Evolutionary conservation across 1,140 invertebrate genomes (phyloP), one percentile per base, ranked within the genome.

Genomic region (Teleogryllus occipitalis): DNA sequence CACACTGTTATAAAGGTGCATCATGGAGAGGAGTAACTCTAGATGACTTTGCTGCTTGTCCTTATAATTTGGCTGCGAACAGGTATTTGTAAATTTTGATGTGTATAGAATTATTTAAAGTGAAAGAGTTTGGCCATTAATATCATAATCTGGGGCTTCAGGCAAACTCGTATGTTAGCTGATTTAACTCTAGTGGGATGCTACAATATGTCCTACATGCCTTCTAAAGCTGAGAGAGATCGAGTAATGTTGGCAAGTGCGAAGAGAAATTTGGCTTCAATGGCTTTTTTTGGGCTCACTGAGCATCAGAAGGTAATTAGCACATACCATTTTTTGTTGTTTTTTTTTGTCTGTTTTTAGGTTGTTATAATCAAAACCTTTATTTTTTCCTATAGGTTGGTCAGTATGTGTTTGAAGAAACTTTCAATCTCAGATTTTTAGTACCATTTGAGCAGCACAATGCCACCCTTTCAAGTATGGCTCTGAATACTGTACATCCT

Each of bases 231-330:
- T 73, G 92, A 93, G 83, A 88, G 94, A 76, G 92, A 97, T 85
- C 87, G 90, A 76, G 91, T 96, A 72, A 92, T 99, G 89, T 88
- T 99, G 65, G 92, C 94, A 49, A 97, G 96, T 85, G 98, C 98
- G 54, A 99, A 99, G 87, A 89, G 92, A 81, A 99, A 99, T 89
- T 89, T 99, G 48, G 92, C 93, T 80, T 93, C 93, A 76, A 97
- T 99, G 94, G 94, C 97, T 48, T 99, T 97, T 85, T 99, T 99
- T 87, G 98, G 98, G 80, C 89, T 99, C 77, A 98, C 97, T 27
- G 98, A 99, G 87, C 92, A 93, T 86, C 98, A 98, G 87, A 94
- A 94, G 89, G 93, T 95, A 84, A 39, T 39, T 39, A 5, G 1
- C 1, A 39, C 27, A 39, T 72, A 72, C 6, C n/a, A 72, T 72